A percentile compares a stretch with the other conserved stretches of the same genome.
These are phyloP conservation scores for Bovichtus diacanthus DNA, from an alignment of 2,797 vertebrate genomes.

Conservation along the genomic window DNA sequence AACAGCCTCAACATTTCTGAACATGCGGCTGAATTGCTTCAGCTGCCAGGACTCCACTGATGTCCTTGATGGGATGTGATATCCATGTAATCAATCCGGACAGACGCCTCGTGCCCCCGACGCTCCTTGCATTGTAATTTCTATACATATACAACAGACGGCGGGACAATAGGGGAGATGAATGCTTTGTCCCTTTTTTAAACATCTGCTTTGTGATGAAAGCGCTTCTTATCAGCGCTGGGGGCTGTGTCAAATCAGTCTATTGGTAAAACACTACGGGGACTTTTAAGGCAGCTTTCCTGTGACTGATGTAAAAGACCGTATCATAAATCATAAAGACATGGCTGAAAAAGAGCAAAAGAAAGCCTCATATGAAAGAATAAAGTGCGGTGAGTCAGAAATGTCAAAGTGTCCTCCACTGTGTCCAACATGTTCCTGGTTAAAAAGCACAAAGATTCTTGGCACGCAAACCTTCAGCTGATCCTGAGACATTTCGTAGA, in stretches of 20 bases:
- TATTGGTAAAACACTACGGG: slow-evolving; percentile 49
- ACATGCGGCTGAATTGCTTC: slow-evolving; percentile 71
- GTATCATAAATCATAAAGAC: no score
- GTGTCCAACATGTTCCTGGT: slow-evolving; percentile 11
- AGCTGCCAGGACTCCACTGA: slow-evolving; percentile 54
- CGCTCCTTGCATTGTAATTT: slow-evolving; percentile 67
- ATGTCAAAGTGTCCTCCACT: slow-evolving; percentile 29
- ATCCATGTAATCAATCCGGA: slow-evolving; percentile 76
- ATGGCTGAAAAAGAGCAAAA: slow-evolving; percentile 6
- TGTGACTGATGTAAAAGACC: slow-evolving; percentile 18
- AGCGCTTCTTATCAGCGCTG: slow-evolving; percentile 50
- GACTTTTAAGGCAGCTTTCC: slow-evolving; percentile 33
- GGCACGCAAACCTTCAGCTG: neutral
- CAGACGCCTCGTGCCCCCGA: slow-evolving; percentile 52
- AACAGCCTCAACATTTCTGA: slow-evolving; percentile 74
- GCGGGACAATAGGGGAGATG: slow-evolving; percentile 41
- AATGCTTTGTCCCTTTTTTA: slow-evolving; percentile 60
- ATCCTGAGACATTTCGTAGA: no score
- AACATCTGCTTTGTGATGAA: slow-evolving; percentile 63
- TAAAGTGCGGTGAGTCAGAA: slow-evolving; percentile 13
- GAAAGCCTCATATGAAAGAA: slow-evolving; percentile 6
- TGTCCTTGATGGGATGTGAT: slow-evolving; percentile 77
- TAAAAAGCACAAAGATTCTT: neutral
- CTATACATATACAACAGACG: slow-evolving; percentile 61
- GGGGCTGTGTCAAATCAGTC: slow-evolving; percentile 46